Percentiles rank a stretch among this genome's conserved stretches.
These are phyloP conservation scores for Albula goreensis DNA, from an alignment of 2,113 vertebrate genomes.

Conservation along the genomic window DNA sequence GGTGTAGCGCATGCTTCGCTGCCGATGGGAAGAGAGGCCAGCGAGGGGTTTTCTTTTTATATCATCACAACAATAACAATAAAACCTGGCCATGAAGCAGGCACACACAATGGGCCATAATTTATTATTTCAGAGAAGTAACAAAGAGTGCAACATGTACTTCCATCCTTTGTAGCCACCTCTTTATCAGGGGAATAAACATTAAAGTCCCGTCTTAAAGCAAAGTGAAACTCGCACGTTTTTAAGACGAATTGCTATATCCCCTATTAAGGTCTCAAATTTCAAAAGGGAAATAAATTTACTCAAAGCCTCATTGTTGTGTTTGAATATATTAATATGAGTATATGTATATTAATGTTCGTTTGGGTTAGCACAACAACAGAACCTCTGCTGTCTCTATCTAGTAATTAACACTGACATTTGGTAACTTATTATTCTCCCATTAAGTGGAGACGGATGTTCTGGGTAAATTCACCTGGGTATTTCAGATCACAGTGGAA, in stretches of 20 bases:
- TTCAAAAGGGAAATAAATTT: constrained; percentile 44
- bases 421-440: constrained; percentile 63
- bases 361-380: constrained; percentile 67
- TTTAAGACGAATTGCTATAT: constrained; percentile 30
- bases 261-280: constrained; percentile 29
- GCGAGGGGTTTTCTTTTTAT: constrained; percentile 25
- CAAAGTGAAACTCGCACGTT: not conserved
- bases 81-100: not conserved
- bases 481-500: constrained; percentile 77
- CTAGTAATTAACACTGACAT: constrained; percentile 52
- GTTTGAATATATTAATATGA: constrained; percentile 17
- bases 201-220: not conserved
- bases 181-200: not conserved
- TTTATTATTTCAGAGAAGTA: not conserved
- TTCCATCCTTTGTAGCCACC: not conserved
- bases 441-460: constrained; percentile 62
- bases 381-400: constrained; percentile 51
- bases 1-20: constrained; percentile 50
- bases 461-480: constrained; percentile 66
- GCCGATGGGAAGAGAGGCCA: constrained; percentile 25
- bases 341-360: constrained; percentile 45
- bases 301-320: constrained; percentile 30
- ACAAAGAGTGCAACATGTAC: not conserved
- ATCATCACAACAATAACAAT: constrained; percentile 36
- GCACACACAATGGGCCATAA: not conserved